Evolutionary conservation across 2,113 vertebrate genomes (phyloP).

Genomic region (Brachypteracias leptosomus): DNA sequence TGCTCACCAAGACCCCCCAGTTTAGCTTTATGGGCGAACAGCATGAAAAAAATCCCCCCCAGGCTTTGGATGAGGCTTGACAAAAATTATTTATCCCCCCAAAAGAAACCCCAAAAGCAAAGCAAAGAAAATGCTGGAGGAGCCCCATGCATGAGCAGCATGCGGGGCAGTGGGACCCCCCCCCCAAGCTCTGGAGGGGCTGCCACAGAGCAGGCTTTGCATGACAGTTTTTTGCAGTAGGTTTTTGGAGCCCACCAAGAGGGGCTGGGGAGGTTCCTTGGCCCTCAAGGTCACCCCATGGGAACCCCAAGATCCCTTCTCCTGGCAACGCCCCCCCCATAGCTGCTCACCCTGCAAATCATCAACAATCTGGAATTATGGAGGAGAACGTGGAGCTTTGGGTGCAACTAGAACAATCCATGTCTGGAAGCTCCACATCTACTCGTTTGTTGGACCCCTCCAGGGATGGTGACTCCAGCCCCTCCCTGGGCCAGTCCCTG

Average conservation of each 20-base stretch:
- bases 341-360: not conserved
- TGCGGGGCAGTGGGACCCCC: constrained; percentile 3
- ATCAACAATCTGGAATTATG: accelerated
- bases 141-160: not conserved
- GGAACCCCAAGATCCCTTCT: not conserved
- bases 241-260: not conserved
- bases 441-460: too few species aligned
- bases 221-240: constrained; percentile 63
- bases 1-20: not conserved
- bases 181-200: not conserved
- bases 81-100: not conserved
- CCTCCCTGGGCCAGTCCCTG: too few species aligned
- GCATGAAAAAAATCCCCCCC: not conserved
- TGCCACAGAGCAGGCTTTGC: constrained; percentile 24
- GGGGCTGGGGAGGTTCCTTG: not conserved
- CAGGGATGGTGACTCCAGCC: too few species aligned
- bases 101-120: not conserved
- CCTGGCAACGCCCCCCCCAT: not conserved
- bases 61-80: not conserved
- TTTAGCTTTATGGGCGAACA: not conserved
- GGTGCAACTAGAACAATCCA: not conserved
- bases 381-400: not conserved
- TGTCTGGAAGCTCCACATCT: too few species aligned
- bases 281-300: too few species aligned
- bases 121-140: not conserved